These are phyloP conservation scores for Andricus grossulariae DNA, from an alignment of 1,140 invertebrate species.

Conservation along the genomic window DNA sequence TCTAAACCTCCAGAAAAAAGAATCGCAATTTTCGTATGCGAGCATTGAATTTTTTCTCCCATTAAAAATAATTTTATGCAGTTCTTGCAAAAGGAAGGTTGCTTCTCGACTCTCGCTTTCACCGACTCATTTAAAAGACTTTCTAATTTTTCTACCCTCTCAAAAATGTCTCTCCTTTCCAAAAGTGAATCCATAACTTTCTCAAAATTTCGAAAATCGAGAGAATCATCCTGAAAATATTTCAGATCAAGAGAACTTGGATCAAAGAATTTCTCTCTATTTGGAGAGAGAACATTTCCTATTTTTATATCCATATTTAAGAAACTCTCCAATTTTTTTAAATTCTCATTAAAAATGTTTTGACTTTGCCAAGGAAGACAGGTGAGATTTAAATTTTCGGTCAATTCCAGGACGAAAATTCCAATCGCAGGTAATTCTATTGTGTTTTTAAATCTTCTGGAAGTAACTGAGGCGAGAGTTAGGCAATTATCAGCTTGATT, in stretches of 20 bases:
- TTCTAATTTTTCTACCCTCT: slow-evolving; percentile 75
- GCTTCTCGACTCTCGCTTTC: slow-evolving; percentile 78
- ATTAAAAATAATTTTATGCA: slow-evolving; percentile 74
- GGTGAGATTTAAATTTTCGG: slow-evolving; percentile 62
- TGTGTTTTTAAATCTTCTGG: slow-evolving; percentile 75
- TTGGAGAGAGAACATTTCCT: slow-evolving; percentile 39
- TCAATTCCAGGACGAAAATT: slow-evolving; percentile 81
- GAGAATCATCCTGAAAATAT: slow-evolving; percentile 67
- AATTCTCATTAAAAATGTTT: slow-evolving; percentile 61
- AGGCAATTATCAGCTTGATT: slow-evolving; percentile 66
- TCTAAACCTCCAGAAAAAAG: slow-evolving; percentile 98
- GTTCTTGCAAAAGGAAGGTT: slow-evolving; percentile 81
- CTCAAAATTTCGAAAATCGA: slow-evolving; percentile 69
- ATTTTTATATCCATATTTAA: slow-evolving; percentile 65
- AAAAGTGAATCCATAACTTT: slow-evolving; percentile 74
- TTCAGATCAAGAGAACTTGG: slow-evolving; percentile 64
- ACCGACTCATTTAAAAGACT: slow-evolving; percentile 80
- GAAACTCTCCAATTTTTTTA: slow-evolving; percentile 65
- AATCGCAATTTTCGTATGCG: slow-evolving; percentile 88
- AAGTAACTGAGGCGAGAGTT: slow-evolving; percentile 79
- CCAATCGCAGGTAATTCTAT: slow-evolving; percentile 86
- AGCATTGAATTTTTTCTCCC: slow-evolving; percentile 66
- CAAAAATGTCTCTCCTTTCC: slow-evolving; percentile 66
- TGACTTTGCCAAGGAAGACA: slow-evolving; percentile 69
- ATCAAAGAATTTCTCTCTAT: slow-evolving; percentile 46